Evolutionary conservation across 92 coral and sea anemone genomes (phyloP), one percentile per base, ranked within the genome.

Genomic region (Zoanthus sociatus): DNA sequence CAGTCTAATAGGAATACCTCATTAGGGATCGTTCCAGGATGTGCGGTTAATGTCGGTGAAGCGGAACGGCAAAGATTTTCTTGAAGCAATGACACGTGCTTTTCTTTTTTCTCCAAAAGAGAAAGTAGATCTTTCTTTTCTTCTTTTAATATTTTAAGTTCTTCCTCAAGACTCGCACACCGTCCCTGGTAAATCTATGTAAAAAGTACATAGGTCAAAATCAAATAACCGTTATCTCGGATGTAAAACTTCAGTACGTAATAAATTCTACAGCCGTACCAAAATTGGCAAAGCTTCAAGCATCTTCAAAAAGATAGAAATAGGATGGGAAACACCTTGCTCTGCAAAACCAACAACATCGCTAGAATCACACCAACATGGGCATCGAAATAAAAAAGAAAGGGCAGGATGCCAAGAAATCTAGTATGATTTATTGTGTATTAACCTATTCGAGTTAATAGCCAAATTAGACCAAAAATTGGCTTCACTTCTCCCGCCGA

Each of bases 131-230:
- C 60, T 53, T 78, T 70, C 20, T 30, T 78, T 48, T 86, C 64
- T 10, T 86, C 89, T 60, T 90, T 74, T 1, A 90, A 7, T 51
- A 42, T 64, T 60, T 86, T 90, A 30, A 75, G 37, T 64, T 90
- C 84, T 26, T 86, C 92, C 42, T 90, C 92, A 64, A 81, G 46
- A 61, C 66, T 21, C 85, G 7, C 46, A 48, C 85, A 81, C 11
- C 85, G 85, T 45, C 47, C 74, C 85, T 81, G 74, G n/a, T 45
- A 66, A 12, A 81, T 47, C 85, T 81, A 70, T 6, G 14, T 10
- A 31, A 18, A 61, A 21, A 4, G 17, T 33, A 63, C 20, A 58
- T 9, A 32, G 11, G n/a, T 16, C 31, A 16, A 69, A 31, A 69
- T 69, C 5, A 37, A 37, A 33, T 46, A 26, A 10, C 16, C 32